Conservation (phyloP, 2,797 vertebrate genomes). For the Pantherophis vulpinus region DNA sequence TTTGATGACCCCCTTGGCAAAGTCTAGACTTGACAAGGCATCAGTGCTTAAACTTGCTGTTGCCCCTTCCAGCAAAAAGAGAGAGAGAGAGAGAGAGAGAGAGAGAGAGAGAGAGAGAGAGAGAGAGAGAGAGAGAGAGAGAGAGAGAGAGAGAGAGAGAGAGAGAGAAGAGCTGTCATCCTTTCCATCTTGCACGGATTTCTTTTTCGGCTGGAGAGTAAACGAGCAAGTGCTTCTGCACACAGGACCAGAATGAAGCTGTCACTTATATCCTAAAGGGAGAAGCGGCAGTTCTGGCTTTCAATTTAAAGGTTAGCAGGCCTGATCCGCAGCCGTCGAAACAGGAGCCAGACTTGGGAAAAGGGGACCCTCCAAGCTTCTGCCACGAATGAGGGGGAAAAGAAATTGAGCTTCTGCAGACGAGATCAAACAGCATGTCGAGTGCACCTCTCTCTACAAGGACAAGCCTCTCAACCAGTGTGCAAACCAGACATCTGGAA, state of each 20-base stretch:
- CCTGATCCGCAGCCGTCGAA: neutral
- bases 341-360: neutral
- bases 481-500: slow-evolving; percentile 15
- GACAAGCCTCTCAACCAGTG: neutral
- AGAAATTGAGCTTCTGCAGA: neutral
- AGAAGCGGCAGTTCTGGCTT: neutral
- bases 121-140: neutral
- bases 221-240: neutral
- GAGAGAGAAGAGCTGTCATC: neutral
- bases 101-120: neutral
- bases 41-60: neutral
- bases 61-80: neutral
- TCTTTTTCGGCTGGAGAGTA: neutral
- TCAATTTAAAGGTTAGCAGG: slow-evolving; percentile 17
- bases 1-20: neutral
- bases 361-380: neutral
- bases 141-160: too few relatives aligned
- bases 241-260: neutral
- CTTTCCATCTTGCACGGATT: neutral
- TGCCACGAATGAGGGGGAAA: accelerated
- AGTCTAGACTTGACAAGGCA: neutral
- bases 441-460: neutral
- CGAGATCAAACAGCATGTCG: neutral
- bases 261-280: neutral
- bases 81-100: neutral